Base-by-base conservation (phyloP, 2,888 invertebrate species). In the Elaeidobius kamerunicus region DNA sequence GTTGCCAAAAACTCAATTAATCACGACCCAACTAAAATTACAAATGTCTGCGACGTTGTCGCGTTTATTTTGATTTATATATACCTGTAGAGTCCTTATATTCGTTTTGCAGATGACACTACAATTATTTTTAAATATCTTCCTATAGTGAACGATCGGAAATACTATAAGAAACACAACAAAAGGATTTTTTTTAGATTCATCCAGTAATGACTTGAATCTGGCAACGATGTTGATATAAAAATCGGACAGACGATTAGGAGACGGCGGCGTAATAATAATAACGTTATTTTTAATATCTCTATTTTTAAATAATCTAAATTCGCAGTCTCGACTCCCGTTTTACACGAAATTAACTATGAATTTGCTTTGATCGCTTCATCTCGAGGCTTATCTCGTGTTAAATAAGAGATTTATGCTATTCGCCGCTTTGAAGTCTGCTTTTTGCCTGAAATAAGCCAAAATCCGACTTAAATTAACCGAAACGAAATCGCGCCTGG, bases 301-400 rank as follows among this genome's bases (percentile, higher is more conserved):
- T 49, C 50, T 50, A 50, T 50, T 50, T 50, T 50, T 43, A 50
- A 43, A 27, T 23, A 27, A 15, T 50, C 50, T 50, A 50, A 43
- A 35, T 50, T 50, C 27, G 50, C 50, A 17, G 36, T 36, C 27
- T 23, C 23, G 43, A 2, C 30, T 43, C 36, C 36, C 30, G 23
- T 43, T 43, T 16, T 28, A 38, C 14, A 17, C 35, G n/a, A 42
- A 32, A 42, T 41, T 43, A 40, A 36, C 42, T 16, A 27, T 36
- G 38, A 36, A 18, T 5, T 50, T 27, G 27, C 36, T 36, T 42
- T 50, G 28, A 39, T 48, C 48, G 23, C 34, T 11, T 16, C 34
- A 23, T 35, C 23, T 27, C 20, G 7, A 14, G 41, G 48, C 18
- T 48, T 41, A 48, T 48, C 40, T 12, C 23, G n/a, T 30, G n/a